Percentiles rank a stretch among this genome's conserved stretches.
Conservation (phyloP, 1,140 invertebrate genomes). For the Tetraneura akinire region DNA sequence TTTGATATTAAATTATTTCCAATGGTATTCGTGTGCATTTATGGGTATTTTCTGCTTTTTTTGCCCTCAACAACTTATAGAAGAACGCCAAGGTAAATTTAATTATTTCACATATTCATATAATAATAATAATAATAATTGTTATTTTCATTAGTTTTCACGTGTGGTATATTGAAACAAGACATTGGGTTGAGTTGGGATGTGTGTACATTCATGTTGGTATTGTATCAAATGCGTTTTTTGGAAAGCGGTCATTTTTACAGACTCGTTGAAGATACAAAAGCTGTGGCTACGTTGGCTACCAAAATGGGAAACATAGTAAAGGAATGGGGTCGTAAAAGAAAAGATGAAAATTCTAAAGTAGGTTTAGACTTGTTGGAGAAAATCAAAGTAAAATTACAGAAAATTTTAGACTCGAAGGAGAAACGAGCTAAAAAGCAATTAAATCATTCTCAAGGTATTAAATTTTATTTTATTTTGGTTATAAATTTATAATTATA, state of each 20-base stretch:
- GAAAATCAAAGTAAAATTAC: constrained; percentile 14
- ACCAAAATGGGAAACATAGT: background rate
- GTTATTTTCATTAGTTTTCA: background rate
- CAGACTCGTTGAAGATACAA: constrained; percentile 1
- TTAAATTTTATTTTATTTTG: background rate
- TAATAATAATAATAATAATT: too few relatives aligned
- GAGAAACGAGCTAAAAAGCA: background rate
- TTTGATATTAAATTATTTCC: background rate
- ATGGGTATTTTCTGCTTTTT: background rate
- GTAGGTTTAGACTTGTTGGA: background rate
- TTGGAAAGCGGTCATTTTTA: background rate
- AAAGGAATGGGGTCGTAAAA: background rate
- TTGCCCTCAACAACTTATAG: background rate
- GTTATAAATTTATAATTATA: too few relatives aligned
- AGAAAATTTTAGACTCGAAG: background rate
- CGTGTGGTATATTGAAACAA: background rate
- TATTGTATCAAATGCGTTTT: constrained; percentile 20
- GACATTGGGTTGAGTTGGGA: background rate
- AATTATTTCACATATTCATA: too few relatives aligned
- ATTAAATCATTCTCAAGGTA: background rate
- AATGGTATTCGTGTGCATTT: constrained; percentile 2
- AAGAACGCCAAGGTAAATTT: background rate
- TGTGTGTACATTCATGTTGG: background rate
- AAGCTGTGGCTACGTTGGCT: background rate
- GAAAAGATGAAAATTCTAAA: background rate